Evolutionary conservation across 2,113 vertebrate genomes (phyloP).

Genomic region (Poeciliopsis prolifica): DNA sequence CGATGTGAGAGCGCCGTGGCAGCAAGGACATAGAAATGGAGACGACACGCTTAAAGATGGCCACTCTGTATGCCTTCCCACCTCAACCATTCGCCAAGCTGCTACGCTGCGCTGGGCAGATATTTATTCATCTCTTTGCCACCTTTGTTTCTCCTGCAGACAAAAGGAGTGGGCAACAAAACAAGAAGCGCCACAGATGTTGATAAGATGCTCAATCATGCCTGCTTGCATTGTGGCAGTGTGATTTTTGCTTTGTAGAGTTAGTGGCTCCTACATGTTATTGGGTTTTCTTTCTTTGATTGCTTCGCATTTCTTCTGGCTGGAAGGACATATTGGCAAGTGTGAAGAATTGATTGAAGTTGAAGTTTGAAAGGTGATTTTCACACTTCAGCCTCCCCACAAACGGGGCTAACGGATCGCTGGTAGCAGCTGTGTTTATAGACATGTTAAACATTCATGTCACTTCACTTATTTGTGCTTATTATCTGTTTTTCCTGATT

Average conservation of each 20-base stretch:
- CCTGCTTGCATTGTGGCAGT: constrained; percentile 6
- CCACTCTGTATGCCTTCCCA: constrained; percentile 20
- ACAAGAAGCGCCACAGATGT: constrained; percentile 16
- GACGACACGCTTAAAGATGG: constrained; percentile 41
- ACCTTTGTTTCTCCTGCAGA: constrained; percentile 15
- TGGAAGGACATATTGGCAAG: constrained; percentile 22
- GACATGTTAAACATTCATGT: background rate
- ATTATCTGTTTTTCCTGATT: background rate
- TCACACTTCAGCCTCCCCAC: constrained; percentile 25
- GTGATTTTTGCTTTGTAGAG: constrained; percentile 1
- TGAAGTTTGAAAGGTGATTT: constrained; percentile 32
- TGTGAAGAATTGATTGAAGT: constrained; percentile 11
- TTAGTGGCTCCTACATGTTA: constrained; percentile 9
- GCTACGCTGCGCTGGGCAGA: constrained; percentile 12
- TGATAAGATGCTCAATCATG: constrained; percentile 24
- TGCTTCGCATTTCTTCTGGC: constrained; percentile 19
- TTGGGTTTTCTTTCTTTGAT: constrained; percentile 15
- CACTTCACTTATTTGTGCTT: background rate
- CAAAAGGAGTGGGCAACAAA: constrained; percentile 32
- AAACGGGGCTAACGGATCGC: background rate
- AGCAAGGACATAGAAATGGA: constrained; percentile 58
- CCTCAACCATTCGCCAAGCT: constrained; percentile 34
- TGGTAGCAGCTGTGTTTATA: background rate
- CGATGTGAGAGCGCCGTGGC: constrained; percentile 35
- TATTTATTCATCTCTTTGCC: constrained; percentile 34